Evolutionary conservation across 2,797 vertebrate genomes (phyloP).

Genomic region (Mus spretus): DNA sequence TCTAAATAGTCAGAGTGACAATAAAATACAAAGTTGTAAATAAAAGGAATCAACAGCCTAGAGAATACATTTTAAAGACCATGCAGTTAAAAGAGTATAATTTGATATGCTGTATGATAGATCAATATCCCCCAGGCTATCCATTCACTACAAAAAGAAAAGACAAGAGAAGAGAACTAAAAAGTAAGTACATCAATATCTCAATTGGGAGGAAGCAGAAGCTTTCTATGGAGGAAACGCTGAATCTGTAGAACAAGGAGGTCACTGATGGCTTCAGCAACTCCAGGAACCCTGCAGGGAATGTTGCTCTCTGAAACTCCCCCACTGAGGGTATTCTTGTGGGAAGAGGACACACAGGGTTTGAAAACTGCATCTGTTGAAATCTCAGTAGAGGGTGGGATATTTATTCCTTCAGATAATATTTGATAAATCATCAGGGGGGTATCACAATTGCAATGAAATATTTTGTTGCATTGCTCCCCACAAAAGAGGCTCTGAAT

Average conservation of each 20-base stretch:
- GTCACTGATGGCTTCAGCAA: background rate
- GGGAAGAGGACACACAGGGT: background rate
- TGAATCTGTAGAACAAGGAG: background rate
- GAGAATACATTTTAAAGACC: background rate
- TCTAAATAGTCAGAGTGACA: background rate
- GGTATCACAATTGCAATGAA: background rate
- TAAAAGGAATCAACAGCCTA: background rate
- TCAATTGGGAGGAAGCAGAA: background rate
- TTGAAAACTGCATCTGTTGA: background rate
- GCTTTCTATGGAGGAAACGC: background rate
- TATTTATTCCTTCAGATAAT: background rate
- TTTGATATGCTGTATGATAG: background rate
- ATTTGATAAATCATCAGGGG: background rate
- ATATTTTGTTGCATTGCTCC: background rate
- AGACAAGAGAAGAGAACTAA: background rate
- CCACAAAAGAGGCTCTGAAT: background rate
- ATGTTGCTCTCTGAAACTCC: background rate
- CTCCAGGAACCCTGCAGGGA: background rate
- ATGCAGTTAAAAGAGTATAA: slow-evolving; percentile 4
- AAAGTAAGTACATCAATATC: background rate
- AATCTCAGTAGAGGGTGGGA: background rate
- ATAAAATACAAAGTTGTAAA: background rate
- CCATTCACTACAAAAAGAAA: background rate
- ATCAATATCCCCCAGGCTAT: background rate
- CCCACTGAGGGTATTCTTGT: background rate